Evolutionary conservation across 2,113 vertebrate species (phyloP).

Genomic region (Austrofundulus limnaeus): DNA sequence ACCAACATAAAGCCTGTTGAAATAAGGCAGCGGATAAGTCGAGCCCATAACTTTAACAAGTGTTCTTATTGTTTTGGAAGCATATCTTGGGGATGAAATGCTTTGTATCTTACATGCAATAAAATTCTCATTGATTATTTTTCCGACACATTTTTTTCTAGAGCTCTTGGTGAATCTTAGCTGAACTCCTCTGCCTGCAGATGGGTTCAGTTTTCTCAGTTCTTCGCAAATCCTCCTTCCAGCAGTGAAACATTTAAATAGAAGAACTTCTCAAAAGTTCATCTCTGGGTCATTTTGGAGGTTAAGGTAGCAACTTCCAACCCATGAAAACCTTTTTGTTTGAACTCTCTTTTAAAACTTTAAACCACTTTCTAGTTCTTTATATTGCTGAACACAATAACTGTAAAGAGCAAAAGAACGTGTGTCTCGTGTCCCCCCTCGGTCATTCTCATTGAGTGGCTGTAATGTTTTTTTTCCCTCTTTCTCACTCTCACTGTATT

Average conservation of each 20-base stretch:
- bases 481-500: constrained; percentile 11
- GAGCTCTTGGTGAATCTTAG: background rate
- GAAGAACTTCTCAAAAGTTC: background rate
- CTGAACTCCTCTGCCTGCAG: background rate
- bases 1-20: too few species aligned
- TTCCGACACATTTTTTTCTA: background rate
- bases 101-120: too few species aligned
- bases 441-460: background rate
- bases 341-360: background rate
- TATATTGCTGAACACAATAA: background rate
- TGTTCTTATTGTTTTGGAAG: too few species aligned
- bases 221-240: background rate
- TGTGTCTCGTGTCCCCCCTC: background rate
- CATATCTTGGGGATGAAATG: too few species aligned
- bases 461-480: background rate
- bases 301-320: too few species aligned
- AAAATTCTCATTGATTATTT: background rate
- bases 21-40: too few species aligned
- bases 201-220: background rate
- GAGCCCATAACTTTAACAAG: too few species aligned
- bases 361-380: background rate
- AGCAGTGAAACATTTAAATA: background rate
- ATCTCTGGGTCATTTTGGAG: background rate
- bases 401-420: background rate
- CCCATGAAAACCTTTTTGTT: too few species aligned